Percentiles rank a stretch among this genome's conserved stretches.
phyloP scores from a whole-genome alignment of 1,140 invertebrate genomes.

The Solenopsis fugax region DNA sequence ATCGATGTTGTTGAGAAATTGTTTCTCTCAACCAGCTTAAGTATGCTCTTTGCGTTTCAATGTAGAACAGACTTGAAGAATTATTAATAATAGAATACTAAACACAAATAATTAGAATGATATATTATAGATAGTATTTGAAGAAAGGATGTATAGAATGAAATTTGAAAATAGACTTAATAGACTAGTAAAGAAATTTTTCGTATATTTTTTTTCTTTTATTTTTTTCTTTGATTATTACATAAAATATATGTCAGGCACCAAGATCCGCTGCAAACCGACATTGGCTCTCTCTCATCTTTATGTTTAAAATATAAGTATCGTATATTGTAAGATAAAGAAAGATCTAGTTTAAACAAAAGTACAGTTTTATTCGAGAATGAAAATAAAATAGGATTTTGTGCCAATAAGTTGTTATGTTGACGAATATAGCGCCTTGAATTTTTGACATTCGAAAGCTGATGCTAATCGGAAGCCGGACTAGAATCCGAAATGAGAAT shows the following conservation, averaged over 20 bases:
- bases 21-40: constrained; percentile 39
- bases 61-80: neutral
- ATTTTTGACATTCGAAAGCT: constrained; percentile 56
- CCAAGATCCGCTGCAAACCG: too few relatives aligned
- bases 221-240: neutral
- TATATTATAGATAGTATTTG: neutral
- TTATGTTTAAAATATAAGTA: neutral
- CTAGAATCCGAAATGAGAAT: constrained; percentile 57
- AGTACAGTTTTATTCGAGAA: neutral
- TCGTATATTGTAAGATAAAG: neutral
- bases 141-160: neutral
- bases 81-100: constrained; percentile 6
- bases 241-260: neutral
- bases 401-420: neutral
- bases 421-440: constrained; percentile 38
- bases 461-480: constrained; percentile 53
- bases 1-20: constrained; percentile 33
- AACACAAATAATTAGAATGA: neutral
- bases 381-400: constrained; percentile 14
- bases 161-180: neutral
- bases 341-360: neutral
- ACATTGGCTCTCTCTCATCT: too few relatives aligned
- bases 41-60: neutral
- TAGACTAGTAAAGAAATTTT: neutral
- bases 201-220: neutral